A percentile compares a stretch with the other conserved stretches of the same genome.
phyloP scores from a whole-genome alignment of 2,113 vertebrate genomes.

The Gila orcuttii region DNA sequence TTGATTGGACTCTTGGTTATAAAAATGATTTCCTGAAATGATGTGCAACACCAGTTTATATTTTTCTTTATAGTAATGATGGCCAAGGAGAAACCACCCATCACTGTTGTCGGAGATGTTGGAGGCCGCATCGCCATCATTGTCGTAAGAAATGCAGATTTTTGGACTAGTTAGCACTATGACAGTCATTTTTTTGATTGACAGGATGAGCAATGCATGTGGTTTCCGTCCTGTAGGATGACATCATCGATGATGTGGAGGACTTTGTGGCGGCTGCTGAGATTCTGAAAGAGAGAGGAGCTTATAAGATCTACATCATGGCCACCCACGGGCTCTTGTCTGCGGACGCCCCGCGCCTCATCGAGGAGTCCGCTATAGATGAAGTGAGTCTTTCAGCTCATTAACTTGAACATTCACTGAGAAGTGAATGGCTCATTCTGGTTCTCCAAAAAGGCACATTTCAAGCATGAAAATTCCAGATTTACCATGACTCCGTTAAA shows the following conservation, averaged over 20 bases:
- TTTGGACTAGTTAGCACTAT: background rate
- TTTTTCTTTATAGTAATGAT: conserved; percentile 89
- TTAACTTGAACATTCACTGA: background rate
- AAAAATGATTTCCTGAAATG: background rate
- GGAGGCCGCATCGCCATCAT: conserved; percentile 98
- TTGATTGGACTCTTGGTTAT: background rate
- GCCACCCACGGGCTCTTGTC: conserved; percentile 96
- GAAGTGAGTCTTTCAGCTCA: conserved; percentile 77
- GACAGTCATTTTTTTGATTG: background rate
- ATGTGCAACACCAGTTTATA: conserved; percentile 31
- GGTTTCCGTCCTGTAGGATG: conserved; percentile 80
- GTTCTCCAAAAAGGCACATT: background rate
- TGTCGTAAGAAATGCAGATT: conserved; percentile 82
- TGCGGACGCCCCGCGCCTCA: conserved; percentile 92
- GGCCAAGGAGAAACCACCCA: conserved; percentile 98
- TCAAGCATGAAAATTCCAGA: no score
- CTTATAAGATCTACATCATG: conserved; percentile 99
- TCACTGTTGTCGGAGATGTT: conserved; percentile 97
- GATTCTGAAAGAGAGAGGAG: conserved; percentile 96
- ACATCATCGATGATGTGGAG: conserved; percentile 97
- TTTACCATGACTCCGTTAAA: no score
- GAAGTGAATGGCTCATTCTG: background rate
- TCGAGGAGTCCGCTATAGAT: conserved; percentile 94
- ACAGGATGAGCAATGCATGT: background rate
- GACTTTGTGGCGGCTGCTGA: conserved; percentile 96